Conservation (phyloP, 2,888 invertebrate species). For the Sinhomidia bicolor region DNA sequence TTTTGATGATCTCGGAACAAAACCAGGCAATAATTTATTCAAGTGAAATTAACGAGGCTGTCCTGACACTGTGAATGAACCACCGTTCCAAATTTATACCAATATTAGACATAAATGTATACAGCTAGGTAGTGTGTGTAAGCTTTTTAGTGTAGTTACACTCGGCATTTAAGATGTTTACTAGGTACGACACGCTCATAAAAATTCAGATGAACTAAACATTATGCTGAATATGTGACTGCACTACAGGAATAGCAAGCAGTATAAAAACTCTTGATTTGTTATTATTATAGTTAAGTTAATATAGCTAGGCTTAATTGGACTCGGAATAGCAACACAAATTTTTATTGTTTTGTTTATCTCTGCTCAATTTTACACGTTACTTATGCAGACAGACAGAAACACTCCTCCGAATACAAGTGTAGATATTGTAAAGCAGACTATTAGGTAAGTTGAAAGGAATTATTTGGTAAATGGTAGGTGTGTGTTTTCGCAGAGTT, state of each 20-base stretch:
- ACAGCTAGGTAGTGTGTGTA: no score
- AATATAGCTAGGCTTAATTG: not conserved
- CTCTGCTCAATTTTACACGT: conserved; percentile 23
- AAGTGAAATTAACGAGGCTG: not conserved
- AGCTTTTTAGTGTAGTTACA: no score
- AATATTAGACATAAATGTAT: no score
- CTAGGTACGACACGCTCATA: not conserved
- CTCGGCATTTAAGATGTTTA: not conserved
- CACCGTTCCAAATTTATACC: conserved; percentile 33
- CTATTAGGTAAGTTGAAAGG: not conserved
- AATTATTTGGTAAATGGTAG: not conserved
- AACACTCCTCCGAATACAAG: not conserved
- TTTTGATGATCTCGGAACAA: not conserved
- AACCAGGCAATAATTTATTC: conserved; percentile 38
- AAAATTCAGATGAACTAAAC: not conserved
- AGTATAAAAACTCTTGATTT: not conserved
- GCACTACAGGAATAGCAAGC: no score
- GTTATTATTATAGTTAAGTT: not conserved
- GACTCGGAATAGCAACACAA: not conserved
- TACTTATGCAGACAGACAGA: conserved; percentile 3
- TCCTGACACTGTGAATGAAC: conserved; percentile 8
- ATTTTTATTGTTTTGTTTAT: conserved; percentile 52
- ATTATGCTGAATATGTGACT: no score
- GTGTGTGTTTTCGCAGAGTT: not conserved
- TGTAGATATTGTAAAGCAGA: not conserved